Conservation (phyloP, 2,797 vertebrate species). For the Chaunax sp. region DNA sequence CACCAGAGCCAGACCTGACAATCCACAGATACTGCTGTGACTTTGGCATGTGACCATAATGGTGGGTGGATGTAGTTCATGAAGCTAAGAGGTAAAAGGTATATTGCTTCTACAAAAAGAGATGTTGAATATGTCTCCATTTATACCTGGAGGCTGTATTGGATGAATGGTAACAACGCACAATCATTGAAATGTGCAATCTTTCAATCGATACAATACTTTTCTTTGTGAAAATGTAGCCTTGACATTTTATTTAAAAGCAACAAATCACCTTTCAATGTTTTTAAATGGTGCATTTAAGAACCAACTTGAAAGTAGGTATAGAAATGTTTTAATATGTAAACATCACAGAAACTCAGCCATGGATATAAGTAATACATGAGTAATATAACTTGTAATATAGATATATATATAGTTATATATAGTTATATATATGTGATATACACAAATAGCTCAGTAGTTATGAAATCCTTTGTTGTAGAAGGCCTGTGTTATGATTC, state of each 20-base stretch:
- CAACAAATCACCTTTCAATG: too few species aligned
- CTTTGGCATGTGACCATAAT: conserved; percentile 31
- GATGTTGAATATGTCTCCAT: not conserved
- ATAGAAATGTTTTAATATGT: not conserved
- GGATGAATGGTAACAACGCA: conserved; percentile 17
- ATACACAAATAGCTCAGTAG: not conserved
- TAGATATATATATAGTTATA: too few species aligned
- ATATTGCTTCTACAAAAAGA: conserved; percentile 20
- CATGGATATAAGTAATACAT: not conserved
- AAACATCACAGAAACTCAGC: not conserved
- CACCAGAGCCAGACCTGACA: conserved; percentile 56
- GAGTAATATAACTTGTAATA: too few species aligned
- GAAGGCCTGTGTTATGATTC: not conserved
- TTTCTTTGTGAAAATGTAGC: conserved; percentile 15
- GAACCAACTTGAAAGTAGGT: not conserved
- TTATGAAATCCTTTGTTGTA: not conserved
- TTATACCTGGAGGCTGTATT: conserved; percentile 8
- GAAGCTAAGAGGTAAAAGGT: conserved; percentile 28
- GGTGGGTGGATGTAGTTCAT: conserved; percentile 18
- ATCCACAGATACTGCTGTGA: conserved; percentile 53
- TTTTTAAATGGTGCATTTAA: not conserved
- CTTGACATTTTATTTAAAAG: not conserved
- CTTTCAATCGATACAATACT: conserved; percentile 8
- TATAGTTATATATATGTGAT: not conserved
- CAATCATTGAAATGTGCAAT: conserved; percentile 19